A percentile compares a stretch with the other conserved stretches of the same genome.
phyloP scores from a whole-genome alignment of 2,797 vertebrate genomes.

The Urophycis tenuis region DNA sequence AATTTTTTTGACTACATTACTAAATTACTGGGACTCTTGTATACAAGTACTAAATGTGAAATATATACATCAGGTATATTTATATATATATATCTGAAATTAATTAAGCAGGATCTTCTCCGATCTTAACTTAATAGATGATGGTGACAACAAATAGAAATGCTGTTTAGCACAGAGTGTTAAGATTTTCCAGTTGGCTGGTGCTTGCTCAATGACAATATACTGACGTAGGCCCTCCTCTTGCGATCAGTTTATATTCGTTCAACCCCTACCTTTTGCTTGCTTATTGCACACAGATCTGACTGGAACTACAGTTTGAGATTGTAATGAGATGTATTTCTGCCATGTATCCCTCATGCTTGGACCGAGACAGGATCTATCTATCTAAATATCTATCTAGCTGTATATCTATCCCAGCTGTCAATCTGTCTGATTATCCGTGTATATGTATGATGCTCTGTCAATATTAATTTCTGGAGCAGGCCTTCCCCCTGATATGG shows the following conservation, averaged over 20 bases:
- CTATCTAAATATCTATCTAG: background rate
- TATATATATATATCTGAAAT: background rate
- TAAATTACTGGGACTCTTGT: too few relatives aligned
- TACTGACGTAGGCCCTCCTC: too few relatives aligned
- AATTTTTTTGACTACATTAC: too few relatives aligned
- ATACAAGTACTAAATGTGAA: too few relatives aligned
- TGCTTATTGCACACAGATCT: background rate
- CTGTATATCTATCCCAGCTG: background rate
- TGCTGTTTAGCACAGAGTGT: background rate
- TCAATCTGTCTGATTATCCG: background rate
- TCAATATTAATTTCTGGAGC: background rate
- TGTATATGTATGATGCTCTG: background rate
- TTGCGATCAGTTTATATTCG: too few relatives aligned
- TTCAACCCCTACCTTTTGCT: too few relatives aligned
- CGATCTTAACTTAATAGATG: slow-evolving; percentile 17
- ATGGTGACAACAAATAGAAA: background rate
- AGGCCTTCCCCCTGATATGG: background rate
- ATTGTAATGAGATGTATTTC: background rate
- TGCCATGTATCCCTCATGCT: background rate
- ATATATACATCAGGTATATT: too few relatives aligned
- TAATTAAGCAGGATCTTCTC: background rate
- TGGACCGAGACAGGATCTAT: background rate
- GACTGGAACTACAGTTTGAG: background rate
- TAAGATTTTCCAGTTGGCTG: too few relatives aligned
- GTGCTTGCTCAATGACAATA: too few relatives aligned